Percentiles rank a stretch among this genome's conserved stretches.
Evolutionary conservation across 1,140 invertebrate species (phyloP).

Genomic region (Diabrotica undecimpunctata): DNA sequence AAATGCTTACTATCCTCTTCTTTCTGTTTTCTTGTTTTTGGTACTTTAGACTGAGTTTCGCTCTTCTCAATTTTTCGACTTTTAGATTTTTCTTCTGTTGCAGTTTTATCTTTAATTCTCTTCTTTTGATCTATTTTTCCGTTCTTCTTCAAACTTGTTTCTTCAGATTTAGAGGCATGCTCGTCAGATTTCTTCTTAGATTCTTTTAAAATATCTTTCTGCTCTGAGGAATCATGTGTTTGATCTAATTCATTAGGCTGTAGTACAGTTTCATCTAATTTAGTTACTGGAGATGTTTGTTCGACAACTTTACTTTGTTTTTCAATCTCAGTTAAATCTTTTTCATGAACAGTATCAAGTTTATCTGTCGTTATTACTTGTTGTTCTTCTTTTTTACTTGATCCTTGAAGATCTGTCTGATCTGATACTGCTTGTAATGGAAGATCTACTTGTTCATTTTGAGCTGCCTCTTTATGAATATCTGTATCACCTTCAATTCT

Average conservation of each 20-base stretch:
- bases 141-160: background rate
- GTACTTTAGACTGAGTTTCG: slow-evolving; percentile 51
- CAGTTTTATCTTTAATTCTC: background rate
- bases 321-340: background rate
- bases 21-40: slow-evolving; percentile 41
- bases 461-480: too few species aligned
- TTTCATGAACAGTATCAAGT: background rate
- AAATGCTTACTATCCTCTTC: slow-evolving; percentile 5
- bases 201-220: background rate
- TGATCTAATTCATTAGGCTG: background rate
- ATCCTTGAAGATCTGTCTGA: slow-evolving; percentile 16
- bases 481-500: too few species aligned
- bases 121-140: background rate
- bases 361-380: slow-evolving; percentile 24
- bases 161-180: background rate
- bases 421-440: background rate
- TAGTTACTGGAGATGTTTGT: too few species aligned
- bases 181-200: background rate
- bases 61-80: slow-evolving; percentile 18
- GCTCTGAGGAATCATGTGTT: background rate
- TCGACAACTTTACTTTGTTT: too few species aligned
- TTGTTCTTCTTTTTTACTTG: slow-evolving; percentile 28
- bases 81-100: background rate
- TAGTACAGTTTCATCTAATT: background rate
- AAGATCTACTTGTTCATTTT: too few species aligned